A percentile compares a stretch with the other conserved stretches of the same genome.
phyloP scores from a whole-genome alignment of 2,113 vertebrate genomes.

The Rallus limicola region DNA sequence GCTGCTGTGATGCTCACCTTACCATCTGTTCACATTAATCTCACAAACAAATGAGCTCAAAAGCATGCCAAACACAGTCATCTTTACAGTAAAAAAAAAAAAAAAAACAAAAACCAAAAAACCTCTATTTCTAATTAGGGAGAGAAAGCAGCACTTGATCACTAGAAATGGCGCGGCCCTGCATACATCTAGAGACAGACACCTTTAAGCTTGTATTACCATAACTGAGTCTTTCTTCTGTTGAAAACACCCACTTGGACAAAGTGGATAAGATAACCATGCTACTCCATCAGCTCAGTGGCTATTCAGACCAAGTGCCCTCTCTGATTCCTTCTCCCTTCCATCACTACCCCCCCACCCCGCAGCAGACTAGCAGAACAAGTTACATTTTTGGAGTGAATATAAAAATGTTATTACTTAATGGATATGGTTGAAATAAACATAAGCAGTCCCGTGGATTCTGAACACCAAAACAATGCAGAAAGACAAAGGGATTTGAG shows the following conservation, averaged over 20 bases:
- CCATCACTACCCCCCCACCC: not conserved
- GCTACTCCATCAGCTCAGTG: not conserved
- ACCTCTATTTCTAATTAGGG: not conserved
- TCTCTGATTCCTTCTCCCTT: not conserved
- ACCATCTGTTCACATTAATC: slow-evolving; percentile 68
- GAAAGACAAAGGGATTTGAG: not conserved
- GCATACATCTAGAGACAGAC: not conserved
- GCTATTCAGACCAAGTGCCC: not conserved
- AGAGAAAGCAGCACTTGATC: not conserved
- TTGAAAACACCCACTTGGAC: not conserved
- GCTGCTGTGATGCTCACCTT: slow-evolving; percentile 46
- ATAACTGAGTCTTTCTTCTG: not conserved
- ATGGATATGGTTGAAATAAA: not conserved
- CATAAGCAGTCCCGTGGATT: not conserved
- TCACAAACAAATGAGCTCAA: not conserved
- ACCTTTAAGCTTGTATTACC: not conserved
- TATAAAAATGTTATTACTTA: not conserved
- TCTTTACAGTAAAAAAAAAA: not conserved
- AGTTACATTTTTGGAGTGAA: not conserved
- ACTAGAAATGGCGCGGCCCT: not conserved
- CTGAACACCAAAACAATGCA: not conserved
- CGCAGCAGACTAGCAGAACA: not conserved
- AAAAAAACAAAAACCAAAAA: not conserved
- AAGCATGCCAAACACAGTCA: slow-evolving; percentile 27
- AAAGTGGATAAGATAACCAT: not conserved